phyloP scores from a whole-genome alignment of 2,888 invertebrate genomes.

The Arrhopalites spinosus region DNA sequence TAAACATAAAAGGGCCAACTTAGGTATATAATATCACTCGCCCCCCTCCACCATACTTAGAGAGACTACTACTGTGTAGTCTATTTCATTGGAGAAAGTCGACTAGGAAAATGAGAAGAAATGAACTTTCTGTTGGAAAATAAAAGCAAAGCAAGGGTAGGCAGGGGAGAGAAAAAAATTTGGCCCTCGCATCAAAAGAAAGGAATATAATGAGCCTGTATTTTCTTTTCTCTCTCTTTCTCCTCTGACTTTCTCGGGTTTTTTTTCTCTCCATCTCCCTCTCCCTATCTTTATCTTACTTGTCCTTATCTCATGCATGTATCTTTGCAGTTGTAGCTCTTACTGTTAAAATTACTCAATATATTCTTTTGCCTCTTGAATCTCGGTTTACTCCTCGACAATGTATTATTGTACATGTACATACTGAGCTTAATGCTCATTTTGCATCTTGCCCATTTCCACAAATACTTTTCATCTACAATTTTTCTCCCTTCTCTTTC shows the following conservation, averaged over 20 bases:
- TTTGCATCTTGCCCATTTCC: background rate
- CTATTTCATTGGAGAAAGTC: slow-evolving; percentile 10
- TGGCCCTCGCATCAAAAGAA: slow-evolving; percentile 26
- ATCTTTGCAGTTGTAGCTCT: background rate
- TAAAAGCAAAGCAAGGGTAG: slow-evolving; percentile 16
- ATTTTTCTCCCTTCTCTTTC: background rate
- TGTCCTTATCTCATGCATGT: background rate
- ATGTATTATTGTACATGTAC: background rate
- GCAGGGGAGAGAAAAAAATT: slow-evolving; percentile 20
- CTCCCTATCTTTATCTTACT: background rate
- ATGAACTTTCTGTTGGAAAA: slow-evolving; percentile 29
- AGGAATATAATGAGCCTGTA: slow-evolving; percentile 31
- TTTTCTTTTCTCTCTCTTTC: slow-evolving; percentile 1
- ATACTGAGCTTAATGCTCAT: background rate
- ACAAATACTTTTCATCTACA: background rate
- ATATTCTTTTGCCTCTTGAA: background rate
- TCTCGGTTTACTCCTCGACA: background rate
- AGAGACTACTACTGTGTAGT: background rate
- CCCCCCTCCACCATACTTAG: background rate
- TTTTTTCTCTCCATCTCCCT: background rate
- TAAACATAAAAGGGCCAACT: slow-evolving; percentile 31
- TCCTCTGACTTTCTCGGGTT: slow-evolving; percentile 2
- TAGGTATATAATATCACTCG: no score
- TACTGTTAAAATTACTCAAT: background rate
- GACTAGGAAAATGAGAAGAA: slow-evolving; percentile 32